Evolutionary conservation across 2,888 invertebrate species (phyloP), one percentile per base, ranked within the genome.

Genomic region (Invenusta paracnida): DNA sequence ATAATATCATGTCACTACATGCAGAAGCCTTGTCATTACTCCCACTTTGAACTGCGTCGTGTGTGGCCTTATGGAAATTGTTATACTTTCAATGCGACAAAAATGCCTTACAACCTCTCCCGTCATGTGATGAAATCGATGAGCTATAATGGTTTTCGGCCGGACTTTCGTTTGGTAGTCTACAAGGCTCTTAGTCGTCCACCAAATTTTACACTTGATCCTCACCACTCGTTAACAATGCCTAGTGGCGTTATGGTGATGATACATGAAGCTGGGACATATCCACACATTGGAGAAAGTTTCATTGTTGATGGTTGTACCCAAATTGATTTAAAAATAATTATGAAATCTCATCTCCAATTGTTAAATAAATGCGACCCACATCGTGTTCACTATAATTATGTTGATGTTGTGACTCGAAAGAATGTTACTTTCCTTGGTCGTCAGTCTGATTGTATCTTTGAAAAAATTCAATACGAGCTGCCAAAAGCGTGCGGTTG

Each of bases 221-320:
- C 86, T 17, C 86, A 87, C 28, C 28, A 86, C n/a, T n/a, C 1
- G n/a, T 28, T 87, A 27, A 73, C 17, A 2, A 31, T 87, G 13
- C 86, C 86, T 0, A 29, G 66, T 25, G 86, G 86, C 17, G 30
- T 86, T 1, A 25, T 86, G 27, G 29, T 86, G 31, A 86, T 86
- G 86, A 23, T 86, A n/a, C 86, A 86, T 29, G 86, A 86, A 73
- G 66, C 48, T 0, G 86, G 23, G 0, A 86, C 86, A 11, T 86
- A 48, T 86, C 86, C 86, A 28, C 86, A 86, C 27, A 86, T 86
- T 66, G 86, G 86, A 23, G 48, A 86, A 17, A 86, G 86, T 67
- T 87, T 86, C 29, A 31, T 86, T 1, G 85, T 86, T 2, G 86
- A 86, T 86, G 30, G 29, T n/a, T 87, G 30, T 67, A 86, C 86